Conservation (phyloP, 2,888 invertebrate species). For the Chironomus riparius region DNA sequence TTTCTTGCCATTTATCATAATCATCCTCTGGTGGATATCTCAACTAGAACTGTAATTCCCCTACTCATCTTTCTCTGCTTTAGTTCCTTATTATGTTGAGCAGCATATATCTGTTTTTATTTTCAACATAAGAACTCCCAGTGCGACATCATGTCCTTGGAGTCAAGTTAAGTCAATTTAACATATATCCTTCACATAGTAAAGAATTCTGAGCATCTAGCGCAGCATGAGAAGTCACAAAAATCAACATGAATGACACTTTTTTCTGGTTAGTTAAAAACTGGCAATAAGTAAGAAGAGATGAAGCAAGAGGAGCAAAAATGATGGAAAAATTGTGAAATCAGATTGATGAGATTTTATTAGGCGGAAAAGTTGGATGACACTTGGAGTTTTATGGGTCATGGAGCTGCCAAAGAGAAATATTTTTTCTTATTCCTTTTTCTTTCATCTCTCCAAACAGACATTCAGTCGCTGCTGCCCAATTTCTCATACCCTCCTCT, state of each 20-base stretch:
- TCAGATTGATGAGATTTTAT: background rate
- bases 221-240: constrained; percentile 22
- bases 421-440: background rate
- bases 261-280: background rate
- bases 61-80: background rate
- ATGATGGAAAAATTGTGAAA: background rate
- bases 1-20: too few species aligned
- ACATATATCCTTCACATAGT: background rate
- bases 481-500: background rate
- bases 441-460: background rate
- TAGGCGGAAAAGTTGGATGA: background rate
- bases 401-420: background rate
- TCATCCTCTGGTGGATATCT: too few species aligned
- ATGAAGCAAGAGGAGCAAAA: background rate
- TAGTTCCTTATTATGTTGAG: background rate
- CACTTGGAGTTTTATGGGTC: background rate
- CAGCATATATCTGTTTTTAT: background rate
- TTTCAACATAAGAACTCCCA: background rate
- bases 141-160: background rate
- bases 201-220: background rate
- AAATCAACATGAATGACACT: constrained; percentile 20
- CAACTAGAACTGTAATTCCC: too few species aligned
- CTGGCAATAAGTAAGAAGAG: background rate
- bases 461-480: too few species aligned
- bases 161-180: background rate